Evolutionary conservation across 2,797 vertebrate species (phyloP).

Genomic region (Poecilia picta): DNA sequence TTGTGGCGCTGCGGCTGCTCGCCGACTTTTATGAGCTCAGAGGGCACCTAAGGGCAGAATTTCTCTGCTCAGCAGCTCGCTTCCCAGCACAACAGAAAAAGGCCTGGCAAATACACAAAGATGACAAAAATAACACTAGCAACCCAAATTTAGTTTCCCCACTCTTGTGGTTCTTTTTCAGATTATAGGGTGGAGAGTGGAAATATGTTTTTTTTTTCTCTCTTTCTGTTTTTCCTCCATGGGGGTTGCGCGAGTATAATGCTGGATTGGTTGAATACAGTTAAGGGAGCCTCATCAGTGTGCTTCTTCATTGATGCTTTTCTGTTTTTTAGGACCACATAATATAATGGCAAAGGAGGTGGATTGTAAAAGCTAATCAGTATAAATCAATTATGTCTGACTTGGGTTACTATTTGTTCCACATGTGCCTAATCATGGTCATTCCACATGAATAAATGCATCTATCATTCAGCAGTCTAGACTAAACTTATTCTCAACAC

Average conservation of each 20-base stretch:
- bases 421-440: not conserved
- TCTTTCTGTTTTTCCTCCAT: slow-evolving; percentile 40
- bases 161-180: slow-evolving; percentile 63
- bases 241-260: slow-evolving; percentile 48
- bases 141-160: slow-evolving; percentile 67
- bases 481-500: too few species aligned
- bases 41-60: slow-evolving; percentile 53
- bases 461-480: not conserved
- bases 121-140: slow-evolving; percentile 76
- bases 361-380: slow-evolving; percentile 26
- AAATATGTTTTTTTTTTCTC: slow-evolving; percentile 27
- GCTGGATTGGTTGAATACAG: slow-evolving; percentile 42
- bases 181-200: slow-evolving; percentile 72
- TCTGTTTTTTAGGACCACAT: slow-evolving; percentile 24
- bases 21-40: slow-evolving; percentile 49
- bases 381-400: slow-evolving; percentile 13
- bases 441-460: slow-evolving; percentile 8
- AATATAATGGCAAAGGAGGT: slow-evolving; percentile 27
- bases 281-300: slow-evolving; percentile 34
- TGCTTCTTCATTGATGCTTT: slow-evolving; percentile 45
- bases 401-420: not conserved
- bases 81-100: slow-evolving; percentile 55
- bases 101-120: slow-evolving; percentile 71
- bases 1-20: slow-evolving; percentile 34
- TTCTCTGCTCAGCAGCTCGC: slow-evolving; percentile 27